Conservation (phyloP, 2,113 vertebrate genomes). For the Myiozetetes cayanensis region DNA sequence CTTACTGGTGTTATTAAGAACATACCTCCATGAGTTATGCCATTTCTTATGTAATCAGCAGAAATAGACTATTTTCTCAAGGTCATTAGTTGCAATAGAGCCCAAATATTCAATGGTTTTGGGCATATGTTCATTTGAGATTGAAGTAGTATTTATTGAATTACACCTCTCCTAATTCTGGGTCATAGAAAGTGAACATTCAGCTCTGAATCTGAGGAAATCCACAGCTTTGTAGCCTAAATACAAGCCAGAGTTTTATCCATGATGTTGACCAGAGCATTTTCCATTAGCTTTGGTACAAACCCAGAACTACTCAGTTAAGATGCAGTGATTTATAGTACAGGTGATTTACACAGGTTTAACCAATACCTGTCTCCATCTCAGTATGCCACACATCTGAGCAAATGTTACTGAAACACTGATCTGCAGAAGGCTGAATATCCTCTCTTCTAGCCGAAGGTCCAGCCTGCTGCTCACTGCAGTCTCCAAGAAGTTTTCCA, state of each 20-base stretch:
- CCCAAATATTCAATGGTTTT: neutral
- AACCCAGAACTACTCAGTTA: neutral
- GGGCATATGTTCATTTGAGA: neutral
- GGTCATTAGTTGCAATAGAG: neutral
- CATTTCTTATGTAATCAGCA: neutral
- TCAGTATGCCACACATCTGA: neutral
- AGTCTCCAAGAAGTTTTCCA: constrained; percentile 34
- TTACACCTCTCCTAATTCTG: neutral
- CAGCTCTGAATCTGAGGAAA: neutral
- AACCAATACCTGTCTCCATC: neutral
- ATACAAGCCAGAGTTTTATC: neutral
- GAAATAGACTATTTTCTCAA: neutral
- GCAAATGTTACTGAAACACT: neutral
- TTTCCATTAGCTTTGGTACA: neutral
- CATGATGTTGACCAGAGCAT: neutral
- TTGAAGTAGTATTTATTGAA: neutral
- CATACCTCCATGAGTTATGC: neutral
- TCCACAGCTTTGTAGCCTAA: neutral
- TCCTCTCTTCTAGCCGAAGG: neutral
- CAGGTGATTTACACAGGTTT: neutral
- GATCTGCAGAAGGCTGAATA: neutral
- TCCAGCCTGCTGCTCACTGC: neutral
- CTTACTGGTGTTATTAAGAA: neutral
- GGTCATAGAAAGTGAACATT: neutral
- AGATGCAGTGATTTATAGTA: neutral